Evolutionary conservation across 2,888 invertebrate genomes (phyloP).

Genomic region (Julus scandinavius): DNA sequence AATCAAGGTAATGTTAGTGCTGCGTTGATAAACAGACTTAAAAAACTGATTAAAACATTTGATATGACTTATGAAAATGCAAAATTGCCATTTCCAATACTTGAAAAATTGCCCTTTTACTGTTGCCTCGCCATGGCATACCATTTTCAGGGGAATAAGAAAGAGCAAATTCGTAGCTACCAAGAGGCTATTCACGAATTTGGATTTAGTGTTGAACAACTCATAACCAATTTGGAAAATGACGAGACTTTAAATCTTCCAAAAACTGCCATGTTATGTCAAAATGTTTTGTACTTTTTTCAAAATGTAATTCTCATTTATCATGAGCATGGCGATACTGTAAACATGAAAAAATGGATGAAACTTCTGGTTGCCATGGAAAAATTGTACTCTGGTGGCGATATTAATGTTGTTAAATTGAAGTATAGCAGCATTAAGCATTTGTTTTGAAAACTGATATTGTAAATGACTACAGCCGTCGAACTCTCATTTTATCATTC

Average conservation of each 20-base stretch:
- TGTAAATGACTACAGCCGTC: too few species aligned
- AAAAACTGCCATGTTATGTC: background rate
- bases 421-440: background rate
- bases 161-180: background rate
- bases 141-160: background rate
- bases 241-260: background rate
- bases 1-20: background rate
- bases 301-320: background rate
- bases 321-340: background rate
- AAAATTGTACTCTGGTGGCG: conserved; percentile 38
- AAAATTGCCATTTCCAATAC: background rate
- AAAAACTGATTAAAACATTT: background rate
- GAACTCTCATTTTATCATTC: too few species aligned
- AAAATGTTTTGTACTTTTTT: background rate
- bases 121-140: background rate
- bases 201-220: background rate
- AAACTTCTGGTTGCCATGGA: background rate
- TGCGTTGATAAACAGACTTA: background rate
- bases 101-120: background rate
- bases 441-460: background rate
- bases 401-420: conserved; percentile 15
- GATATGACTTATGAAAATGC: background rate
- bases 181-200: background rate
- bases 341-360: background rate
- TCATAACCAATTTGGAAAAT: background rate